Conservation (phyloP, 2,888 invertebrate genomes). For the Vandiemenella viatica region DNA sequence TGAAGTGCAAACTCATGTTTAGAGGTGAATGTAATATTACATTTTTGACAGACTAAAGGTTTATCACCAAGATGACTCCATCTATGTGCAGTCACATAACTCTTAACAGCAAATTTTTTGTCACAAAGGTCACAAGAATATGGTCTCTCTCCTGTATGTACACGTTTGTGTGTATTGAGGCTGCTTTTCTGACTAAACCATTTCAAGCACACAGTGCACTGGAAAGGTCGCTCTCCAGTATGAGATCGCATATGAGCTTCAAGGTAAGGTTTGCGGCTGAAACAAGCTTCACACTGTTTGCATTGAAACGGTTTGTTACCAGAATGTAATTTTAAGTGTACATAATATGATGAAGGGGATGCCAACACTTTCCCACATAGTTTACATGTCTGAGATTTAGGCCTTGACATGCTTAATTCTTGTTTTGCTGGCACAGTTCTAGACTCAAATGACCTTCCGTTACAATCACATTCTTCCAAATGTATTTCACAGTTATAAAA, state of each 20-base stretch:
- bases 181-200: slow-evolving; percentile 69
- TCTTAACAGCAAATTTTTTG: slow-evolving; percentile 66
- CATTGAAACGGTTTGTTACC: slow-evolving; percentile 67
- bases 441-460: too few species aligned
- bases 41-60: slow-evolving; percentile 54
- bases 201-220: slow-evolving; percentile 59
- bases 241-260: slow-evolving; percentile 68
- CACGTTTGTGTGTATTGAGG: slow-evolving; percentile 64
- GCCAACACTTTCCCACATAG: slow-evolving; percentile 63
- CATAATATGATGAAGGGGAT: slow-evolving; percentile 63
- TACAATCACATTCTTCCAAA: too few species aligned
- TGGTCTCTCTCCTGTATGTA: slow-evolving; percentile 64
- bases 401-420: slow-evolving; percentile 1
- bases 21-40: slow-evolving; percentile 57
- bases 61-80: slow-evolving; percentile 68
- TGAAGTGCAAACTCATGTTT: slow-evolving; percentile 62
- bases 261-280: slow-evolving; percentile 64
- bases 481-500: too few species aligned
- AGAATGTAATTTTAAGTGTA: slow-evolving; percentile 70
- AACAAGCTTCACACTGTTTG: slow-evolving; percentile 60
- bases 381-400: slow-evolving; percentile 59
- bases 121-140: slow-evolving; percentile 66
- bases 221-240: slow-evolving; percentile 55
- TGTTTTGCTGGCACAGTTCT: background rate
- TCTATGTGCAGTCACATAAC: slow-evolving; percentile 63